Base-by-base conservation (phyloP, 1,140 invertebrate species). In the Papilio aristodemus region DNA sequence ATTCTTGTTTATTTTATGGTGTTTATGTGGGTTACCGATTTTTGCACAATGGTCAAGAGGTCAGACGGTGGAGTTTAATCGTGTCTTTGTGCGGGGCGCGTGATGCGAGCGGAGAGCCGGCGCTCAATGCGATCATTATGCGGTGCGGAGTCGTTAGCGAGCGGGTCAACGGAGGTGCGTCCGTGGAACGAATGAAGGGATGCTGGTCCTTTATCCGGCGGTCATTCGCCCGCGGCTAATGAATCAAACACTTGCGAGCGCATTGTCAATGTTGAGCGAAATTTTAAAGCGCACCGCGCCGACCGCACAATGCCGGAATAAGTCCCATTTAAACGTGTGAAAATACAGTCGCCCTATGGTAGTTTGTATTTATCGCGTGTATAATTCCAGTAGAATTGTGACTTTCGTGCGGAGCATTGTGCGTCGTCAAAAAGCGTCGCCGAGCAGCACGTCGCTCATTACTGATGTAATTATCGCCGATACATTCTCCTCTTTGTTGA, bases 181-280 rank as follows among this genome's bases (percentile, higher is more conserved):
- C 75, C 76, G 83, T 78, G 83, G 80, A 83, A 81, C 82, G 82
- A 85, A 85, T 81, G 84, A 76, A 78, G 79, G 84, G 81, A 90
- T 80, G 80, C 83, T 83, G 80, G 77, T 83, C 79, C 78, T 87
- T 90, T 91, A 86, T 86, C 50, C 80, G 68, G 27, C 70, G 86
- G 83, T 83, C 85, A 79, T 86, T 89, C 79, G 80, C 87, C 87
- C 82, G 72, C 75, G 68, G 80, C 84, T 91, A 91, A 91, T 90
- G 86, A 91, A 88, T 88, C 84, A 85, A 89, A 85, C 79, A 78
- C 78, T 79, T 84, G 80, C 70, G 83, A 82, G 79, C 75, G 83
- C 83, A 88, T 88, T 88, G 86, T 89, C 85, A 89, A 90, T 91
- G 85, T 78, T 72, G 74, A 83, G 85, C 81, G 80, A 82, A 89